Base-by-base conservation (phyloP, 2,888 invertebrate species). In the Podabrus alpinus region DNA sequence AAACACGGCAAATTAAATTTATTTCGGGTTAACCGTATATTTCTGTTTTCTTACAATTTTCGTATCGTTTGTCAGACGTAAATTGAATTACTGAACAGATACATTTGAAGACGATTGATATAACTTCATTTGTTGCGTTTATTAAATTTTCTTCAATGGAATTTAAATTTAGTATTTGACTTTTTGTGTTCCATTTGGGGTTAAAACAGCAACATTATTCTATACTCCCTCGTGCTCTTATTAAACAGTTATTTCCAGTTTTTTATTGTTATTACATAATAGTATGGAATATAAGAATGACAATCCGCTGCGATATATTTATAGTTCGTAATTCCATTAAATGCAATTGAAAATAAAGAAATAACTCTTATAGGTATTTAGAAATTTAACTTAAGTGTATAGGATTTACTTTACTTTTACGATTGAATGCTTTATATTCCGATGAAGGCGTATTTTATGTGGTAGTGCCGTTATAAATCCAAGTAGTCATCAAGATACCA, bases 11-110 rank as follows among this genome's bases (percentile, higher is more conserved):
- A 81, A 81, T 81, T 80, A 75, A 81, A 81, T 81, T 81, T 80
- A 76, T 75, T 76, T 79, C 71, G 78, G 78, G 79, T 79, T 80
- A 80, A 79, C 79, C 78, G 78, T 78, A 76, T 77, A 78, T 80
- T 79, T 79, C 80, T 82, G 82, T 82, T 82, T 82, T 82, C 82
- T 80, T 82, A 80, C 82, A 81, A 82, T 82, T 82, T 82, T 81
- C 81, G 79, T 80, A 79, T 82, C 81, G 81, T 82, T 81, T 81
- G 81, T 82, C 78, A 75, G 78, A 75, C 76, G 76, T 76, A 81
- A 82, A 81, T 81, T 80, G 80, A 76, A 80, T 82, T 81, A 81
- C 74, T 25, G 78, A 74, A 79, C 75, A 77, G 79, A 80, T 80
- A 80, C 77, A 75, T 77, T 75, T 76, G 71, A 75, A 71, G 71